Evolutionary conservation across 1,140 invertebrate genomes (phyloP).

Genomic region (Zaprionus davidi): DNA sequence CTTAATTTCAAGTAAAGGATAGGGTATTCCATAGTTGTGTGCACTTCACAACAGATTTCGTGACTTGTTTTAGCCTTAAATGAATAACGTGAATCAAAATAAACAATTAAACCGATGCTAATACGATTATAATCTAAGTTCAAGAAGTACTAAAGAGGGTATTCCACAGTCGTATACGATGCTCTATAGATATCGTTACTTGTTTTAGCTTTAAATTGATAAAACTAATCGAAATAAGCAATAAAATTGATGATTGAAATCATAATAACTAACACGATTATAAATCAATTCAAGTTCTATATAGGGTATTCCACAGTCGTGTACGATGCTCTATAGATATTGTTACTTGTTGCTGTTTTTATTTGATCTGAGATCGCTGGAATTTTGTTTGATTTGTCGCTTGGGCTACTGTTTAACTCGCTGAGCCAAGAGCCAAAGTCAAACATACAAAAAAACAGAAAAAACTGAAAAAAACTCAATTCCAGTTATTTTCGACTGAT

Average conservation of each 20-base stretch:
- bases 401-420: conserved; percentile 74
- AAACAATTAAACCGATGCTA: background rate
- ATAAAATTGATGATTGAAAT: too few relatives aligned
- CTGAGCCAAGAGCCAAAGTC: conserved; percentile 35
- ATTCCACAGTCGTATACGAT: background rate
- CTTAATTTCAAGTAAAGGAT: background rate
- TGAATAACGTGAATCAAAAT: too few relatives aligned
- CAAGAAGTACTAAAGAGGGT: background rate
- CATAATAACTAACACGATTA: too few relatives aligned
- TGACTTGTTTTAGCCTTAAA: background rate
- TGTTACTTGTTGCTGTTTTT: conserved; percentile 26
- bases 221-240: too few relatives aligned
- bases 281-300: background rate
- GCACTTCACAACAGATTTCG: conserved; percentile 1
- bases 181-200: background rate
- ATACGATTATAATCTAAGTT: background rate
- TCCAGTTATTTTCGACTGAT: conserved; percentile 79
- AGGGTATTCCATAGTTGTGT: background rate
- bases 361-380: conserved; percentile 17
- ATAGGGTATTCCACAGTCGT: background rate
- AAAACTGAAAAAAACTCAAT: conserved; percentile 34
- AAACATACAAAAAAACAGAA: conserved; percentile 60
- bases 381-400: conserved; percentile 51
- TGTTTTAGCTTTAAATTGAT: conserved; percentile 20
- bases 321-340: background rate